phyloP scores from a whole-genome alignment of 2,113 vertebrate species.

The Marmota monax region DNA sequence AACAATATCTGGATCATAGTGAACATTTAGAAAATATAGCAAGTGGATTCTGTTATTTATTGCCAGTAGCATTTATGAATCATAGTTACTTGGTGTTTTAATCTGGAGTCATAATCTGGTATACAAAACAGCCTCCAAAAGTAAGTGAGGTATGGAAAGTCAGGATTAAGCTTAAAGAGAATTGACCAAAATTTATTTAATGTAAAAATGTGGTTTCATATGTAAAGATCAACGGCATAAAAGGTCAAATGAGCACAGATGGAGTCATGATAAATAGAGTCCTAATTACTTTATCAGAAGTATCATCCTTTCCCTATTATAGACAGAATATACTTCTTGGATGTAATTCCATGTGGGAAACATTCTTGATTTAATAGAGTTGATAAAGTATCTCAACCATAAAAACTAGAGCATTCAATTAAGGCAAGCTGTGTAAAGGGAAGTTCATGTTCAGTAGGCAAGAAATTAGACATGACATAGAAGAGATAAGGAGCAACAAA shows the following conservation, averaged over 20 bases:
- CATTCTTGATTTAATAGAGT: conserved; percentile 64
- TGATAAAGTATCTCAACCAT: conserved; percentile 76
- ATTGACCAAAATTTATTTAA: not conserved
- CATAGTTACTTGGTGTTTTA: not conserved
- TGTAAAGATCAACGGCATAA: not conserved
- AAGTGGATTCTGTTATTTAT: not conserved
- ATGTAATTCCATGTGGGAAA: conserved; percentile 53
- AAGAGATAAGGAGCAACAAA: conserved; percentile 48
- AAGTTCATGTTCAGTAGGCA: conserved; percentile 57
- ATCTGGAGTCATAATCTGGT: not conserved
- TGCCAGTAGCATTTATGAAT: not conserved
- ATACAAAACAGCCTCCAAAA: not conserved
- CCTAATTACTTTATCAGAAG: conserved; percentile 16
- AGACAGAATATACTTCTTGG: conserved; percentile 44
- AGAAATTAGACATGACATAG: conserved; percentile 62
- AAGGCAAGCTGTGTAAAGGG: conserved; percentile 50
- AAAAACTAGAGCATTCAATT: conserved; percentile 76
- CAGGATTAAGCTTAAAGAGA: not conserved
- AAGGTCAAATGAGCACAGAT: not conserved
- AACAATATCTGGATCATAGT: not conserved
- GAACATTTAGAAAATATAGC: not conserved
- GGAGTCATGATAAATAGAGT: not conserved
- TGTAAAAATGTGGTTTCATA: not conserved
- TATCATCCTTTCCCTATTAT: not conserved
- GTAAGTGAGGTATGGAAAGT: not conserved